Conservation (phyloP, 2,113 vertebrate genomes). For the Phainopepla nitens region DNA sequence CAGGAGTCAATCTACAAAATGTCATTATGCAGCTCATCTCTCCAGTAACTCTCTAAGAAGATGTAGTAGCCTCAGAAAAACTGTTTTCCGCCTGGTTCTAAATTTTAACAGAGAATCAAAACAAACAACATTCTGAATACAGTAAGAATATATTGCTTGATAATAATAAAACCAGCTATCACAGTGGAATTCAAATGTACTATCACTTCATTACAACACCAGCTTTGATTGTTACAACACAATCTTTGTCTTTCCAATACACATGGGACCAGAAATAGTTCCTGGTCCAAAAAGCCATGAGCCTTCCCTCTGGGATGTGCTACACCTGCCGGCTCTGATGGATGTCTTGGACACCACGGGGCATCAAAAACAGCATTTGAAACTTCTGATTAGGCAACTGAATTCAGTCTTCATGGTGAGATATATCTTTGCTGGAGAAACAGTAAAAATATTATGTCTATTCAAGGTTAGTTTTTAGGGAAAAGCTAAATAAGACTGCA, state of each 20-base stretch:
- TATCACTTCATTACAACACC: background rate
- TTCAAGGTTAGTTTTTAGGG: background rate
- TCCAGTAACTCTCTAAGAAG: background rate
- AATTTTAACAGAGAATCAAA: conserved; percentile 14
- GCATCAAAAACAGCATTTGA: background rate
- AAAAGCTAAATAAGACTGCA: background rate
- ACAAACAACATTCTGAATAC: background rate
- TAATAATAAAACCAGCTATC: background rate
- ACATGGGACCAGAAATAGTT: background rate
- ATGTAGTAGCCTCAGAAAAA: background rate
- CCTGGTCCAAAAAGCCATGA: background rate
- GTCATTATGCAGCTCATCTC: background rate
- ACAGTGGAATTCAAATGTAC: background rate
- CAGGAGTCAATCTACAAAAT: background rate
- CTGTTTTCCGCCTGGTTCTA: background rate
- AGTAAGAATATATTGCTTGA: background rate
- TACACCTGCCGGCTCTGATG: background rate
- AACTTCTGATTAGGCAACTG: background rate
- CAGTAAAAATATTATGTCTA: background rate
- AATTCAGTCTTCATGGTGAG: background rate
- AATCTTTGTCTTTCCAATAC: background rate
- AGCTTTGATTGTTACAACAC: background rate
- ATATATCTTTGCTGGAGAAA: background rate
- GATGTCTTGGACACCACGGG: accelerated
- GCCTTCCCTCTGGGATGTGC: background rate